Evolutionary conservation across 2,888 invertebrate species (phyloP), one percentile per base, ranked within the genome.

Genomic region (Chymomyza procnemis): DNA sequence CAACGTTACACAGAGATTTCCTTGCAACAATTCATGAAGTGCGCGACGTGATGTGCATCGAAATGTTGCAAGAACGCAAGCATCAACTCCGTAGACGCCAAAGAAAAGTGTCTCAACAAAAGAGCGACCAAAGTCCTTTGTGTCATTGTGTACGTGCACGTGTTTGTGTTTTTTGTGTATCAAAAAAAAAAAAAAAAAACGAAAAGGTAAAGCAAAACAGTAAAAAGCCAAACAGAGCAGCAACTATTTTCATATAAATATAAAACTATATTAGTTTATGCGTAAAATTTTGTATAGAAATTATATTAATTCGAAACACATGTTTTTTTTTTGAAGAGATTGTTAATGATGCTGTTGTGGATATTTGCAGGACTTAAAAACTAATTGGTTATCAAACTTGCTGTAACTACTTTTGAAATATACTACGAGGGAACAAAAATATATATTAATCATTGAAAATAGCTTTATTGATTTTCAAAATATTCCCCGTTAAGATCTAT

Each of bases 1-100:
- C 50, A 50, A 19, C 50, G 63, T 59, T 56, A 63, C 69, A 63
- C 50, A 61, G 63, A 61, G 74, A 74, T 67, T 67, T 73, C 60
- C 59, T 52, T 30, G 66, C 69, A 58, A 57, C 52, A 58, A 64
- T 64, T 64, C 64, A 69, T 65, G 67, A 73, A 70, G 62, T 67
- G 67, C 63, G 66, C 74, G 70, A 74, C 74, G 74, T 74, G 74
- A 70, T 56, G 63, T 60, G 74, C 67, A 70, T 74, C 16, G 22
- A 21, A 74, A 73, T 74, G 59, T 34, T 21, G 61, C 58, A 50
- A 52, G 34, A 41, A n/a, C 30, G 55, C n/a, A 34, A 62, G 59
- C 47, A 47, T 61, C 18, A 62, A 64, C 34, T 21, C 16, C 26
- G 26, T 14, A 30, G 26, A 14, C 56, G 4, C 4, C 54, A 50